These are phyloP conservation scores for Scylla paramamosain DNA, from an alignment of 1,140 invertebrate species.

Conservation along the genomic window DNA sequence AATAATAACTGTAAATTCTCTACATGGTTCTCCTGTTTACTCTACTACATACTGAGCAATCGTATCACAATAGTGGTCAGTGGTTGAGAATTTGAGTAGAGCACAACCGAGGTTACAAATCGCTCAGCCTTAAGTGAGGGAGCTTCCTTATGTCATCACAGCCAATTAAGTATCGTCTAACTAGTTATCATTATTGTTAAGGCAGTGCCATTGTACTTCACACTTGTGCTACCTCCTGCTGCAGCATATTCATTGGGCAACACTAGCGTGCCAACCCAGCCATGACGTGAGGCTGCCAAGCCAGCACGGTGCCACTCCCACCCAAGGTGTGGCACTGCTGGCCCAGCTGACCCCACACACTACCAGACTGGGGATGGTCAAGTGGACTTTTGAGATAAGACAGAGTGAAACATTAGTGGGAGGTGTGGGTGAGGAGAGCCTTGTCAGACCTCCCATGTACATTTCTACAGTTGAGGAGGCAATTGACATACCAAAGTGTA, in stretches of 20 bases:
- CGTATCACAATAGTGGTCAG: constrained; percentile 71
- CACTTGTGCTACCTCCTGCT: constrained; percentile 63
- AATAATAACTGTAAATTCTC: constrained; percentile 57
- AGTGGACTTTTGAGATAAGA: constrained; percentile 52
- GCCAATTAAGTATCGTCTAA: constrained; percentile 71
- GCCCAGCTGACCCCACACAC: constrained; percentile 46
- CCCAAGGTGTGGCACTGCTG: neutral
- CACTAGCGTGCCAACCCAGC: neutral
- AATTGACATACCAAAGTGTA: constrained; percentile 4
- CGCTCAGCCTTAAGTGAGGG: constrained; percentile 58
- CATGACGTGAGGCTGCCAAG: neutral
- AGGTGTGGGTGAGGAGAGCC: neutral
- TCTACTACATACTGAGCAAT: constrained; percentile 71
- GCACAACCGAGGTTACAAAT: constrained; percentile 66
- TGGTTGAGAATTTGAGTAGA: constrained; percentile 73
- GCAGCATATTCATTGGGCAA: constrained; percentile 15
- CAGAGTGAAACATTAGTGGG: neutral
- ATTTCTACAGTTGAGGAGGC: neutral
- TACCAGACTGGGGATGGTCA: constrained; percentile 56
- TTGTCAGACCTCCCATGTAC: neutral
- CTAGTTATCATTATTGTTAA: constrained; percentile 71
- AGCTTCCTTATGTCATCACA: constrained; percentile 70
- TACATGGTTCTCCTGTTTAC: constrained; percentile 63
- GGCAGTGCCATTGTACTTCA: constrained; percentile 74
- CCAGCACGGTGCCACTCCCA: neutral